Conservation (phyloP, 2,113 vertebrate species). For the Myotis brandtii region DNA sequence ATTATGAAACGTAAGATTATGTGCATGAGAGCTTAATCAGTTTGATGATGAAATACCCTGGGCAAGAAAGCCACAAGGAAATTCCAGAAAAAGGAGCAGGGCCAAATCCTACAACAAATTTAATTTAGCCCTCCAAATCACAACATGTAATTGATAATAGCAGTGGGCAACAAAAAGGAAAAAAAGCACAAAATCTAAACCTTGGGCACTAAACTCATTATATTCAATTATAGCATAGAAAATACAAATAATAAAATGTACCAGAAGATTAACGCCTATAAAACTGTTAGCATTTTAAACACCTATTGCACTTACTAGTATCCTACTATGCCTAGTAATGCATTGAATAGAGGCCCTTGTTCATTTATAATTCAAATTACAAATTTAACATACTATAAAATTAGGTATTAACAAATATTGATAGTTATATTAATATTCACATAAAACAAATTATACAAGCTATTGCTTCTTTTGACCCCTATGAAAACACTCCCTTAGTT, state of each 20-base stretch:
- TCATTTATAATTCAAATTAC: constrained; percentile 24
- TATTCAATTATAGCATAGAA: constrained; percentile 54
- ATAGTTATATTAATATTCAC: neutral
- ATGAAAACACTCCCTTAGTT: neutral
- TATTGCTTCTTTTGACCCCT: neutral
- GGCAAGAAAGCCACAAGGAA: constrained; percentile 50
- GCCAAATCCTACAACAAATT: constrained; percentile 63
- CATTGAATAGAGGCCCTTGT: neutral
- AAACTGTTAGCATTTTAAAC: constrained; percentile 44
- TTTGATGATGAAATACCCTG: constrained; percentile 35
- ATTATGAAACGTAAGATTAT: neutral
- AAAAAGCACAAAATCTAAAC: constrained; percentile 30
- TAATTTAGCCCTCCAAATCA: constrained; percentile 49
- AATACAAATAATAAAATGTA: constrained; percentile 61
- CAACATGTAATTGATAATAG: constrained; percentile 53
- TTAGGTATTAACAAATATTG: neutral
- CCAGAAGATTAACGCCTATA: constrained; percentile 23
- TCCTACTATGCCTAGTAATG: neutral
- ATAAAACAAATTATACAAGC: neutral
- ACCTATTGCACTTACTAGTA: neutral
- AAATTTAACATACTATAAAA: neutral
- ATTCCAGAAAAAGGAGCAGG: constrained; percentile 32
- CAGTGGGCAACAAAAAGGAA: neutral
- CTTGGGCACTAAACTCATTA: neutral
- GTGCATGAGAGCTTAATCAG: neutral